Base-by-base conservation (phyloP, 1,140 invertebrate species). In the Cydia amplana region DNA sequence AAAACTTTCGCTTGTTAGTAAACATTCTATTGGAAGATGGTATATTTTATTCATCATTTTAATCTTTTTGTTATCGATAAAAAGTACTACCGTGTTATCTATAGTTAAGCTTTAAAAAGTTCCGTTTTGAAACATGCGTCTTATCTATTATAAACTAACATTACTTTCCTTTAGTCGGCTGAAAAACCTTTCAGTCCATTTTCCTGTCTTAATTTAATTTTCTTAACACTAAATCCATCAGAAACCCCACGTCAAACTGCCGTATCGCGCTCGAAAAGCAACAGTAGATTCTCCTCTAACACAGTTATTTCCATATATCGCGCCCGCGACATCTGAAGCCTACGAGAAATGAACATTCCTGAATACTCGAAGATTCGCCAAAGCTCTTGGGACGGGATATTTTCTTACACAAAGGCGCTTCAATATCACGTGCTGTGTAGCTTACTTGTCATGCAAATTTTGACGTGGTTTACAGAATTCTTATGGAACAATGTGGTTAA, bases 271-370 rank as follows among this genome's bases (percentile, higher is more conserved):
- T 60, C 9, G 55, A 60, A 60, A n/a, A 70, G 14, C 65, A 10
- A 28, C 7, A 70, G 28, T 36, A 36, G 36, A 70, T 70, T 25
- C 18, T 32, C 32, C 28, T 32, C 32, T 70, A 70, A 70, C 65
- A 70, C 43, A 70, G 65, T 70, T 70, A 70, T 70, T 70, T 67
- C 32, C 36, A 70, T 70, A 70, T 70, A 70, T 70, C 65, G 32
- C 65, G 28, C 12, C 32, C 28, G 23, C 65, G 65, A 70, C 65
- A 70, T 40, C 16, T 28, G 18, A 70, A 70, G 65, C 65, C 64
- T 65, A 32, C 64, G 36, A 51, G 49, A 12, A 51, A 51, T 51
- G 49, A 51, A 51, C 49, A 51, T n/a, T 5, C 49, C 49, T 18
- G 32, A 70, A 70, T 70, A 40, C 36, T 70, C 32, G 18, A 70